phyloP scores from a whole-genome alignment of 2,113 vertebrate species.

The Cryptotis parvus region DNA sequence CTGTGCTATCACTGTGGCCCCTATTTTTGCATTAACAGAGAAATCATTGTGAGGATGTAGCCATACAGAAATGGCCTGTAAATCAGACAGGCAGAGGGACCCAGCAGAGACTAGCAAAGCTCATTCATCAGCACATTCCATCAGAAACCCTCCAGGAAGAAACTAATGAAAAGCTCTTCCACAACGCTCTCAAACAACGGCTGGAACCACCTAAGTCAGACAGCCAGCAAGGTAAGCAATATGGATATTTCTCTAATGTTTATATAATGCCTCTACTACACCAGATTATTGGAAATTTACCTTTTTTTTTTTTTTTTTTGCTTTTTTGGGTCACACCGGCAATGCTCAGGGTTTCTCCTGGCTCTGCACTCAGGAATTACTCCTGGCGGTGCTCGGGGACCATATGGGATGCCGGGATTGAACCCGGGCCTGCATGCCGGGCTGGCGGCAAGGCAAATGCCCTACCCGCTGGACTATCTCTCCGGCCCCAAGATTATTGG shows the following conservation, averaged over 20 bases:
- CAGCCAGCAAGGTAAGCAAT: conserved; percentile 79
- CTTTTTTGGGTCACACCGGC: too few species aligned
- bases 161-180: conserved; percentile 67
- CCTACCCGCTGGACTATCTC: too few species aligned
- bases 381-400: too few species aligned
- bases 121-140: conserved; percentile 86
- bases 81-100: conserved; percentile 81
- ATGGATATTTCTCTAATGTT: neutral
- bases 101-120: conserved; percentile 69
- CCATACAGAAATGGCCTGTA: conserved; percentile 61
- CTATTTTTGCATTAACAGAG: neutral
- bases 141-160: conserved; percentile 82
- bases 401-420: too few species aligned
- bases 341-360: too few species aligned
- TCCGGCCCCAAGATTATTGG: too few species aligned
- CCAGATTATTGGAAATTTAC: neutral
- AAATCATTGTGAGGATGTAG: conserved; percentile 40
- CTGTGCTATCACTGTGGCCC: too few species aligned
- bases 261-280: conserved; percentile 38
- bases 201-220: conserved; percentile 66
- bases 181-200: conserved; percentile 28
- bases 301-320: too few species aligned
- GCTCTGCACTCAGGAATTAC: too few species aligned
- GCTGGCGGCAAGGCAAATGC: too few species aligned
- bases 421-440: too few species aligned